A percentile compares a stretch with the other conserved stretches of the same genome.
These are phyloP conservation scores for Lasioglossum malachurum DNA, from an alignment of 2,888 invertebrate species.

Conservation along the genomic window DNA sequence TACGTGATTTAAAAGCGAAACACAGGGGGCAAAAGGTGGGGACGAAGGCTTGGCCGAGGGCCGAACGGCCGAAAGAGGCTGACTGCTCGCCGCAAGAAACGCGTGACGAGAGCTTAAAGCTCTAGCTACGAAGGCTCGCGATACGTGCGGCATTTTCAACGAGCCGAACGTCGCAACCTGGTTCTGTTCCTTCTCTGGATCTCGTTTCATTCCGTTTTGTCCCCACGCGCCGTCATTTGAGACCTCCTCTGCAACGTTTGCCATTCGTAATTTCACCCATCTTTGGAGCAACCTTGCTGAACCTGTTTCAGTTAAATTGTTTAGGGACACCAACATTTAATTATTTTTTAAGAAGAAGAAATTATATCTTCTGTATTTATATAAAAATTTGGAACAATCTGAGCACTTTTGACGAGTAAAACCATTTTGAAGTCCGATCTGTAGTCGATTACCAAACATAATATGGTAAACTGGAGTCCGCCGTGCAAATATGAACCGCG, in stretches of 20 bases:
- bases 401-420: not conserved
- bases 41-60: slow-evolving; percentile 40
- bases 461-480: not conserved
- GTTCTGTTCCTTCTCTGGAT: not conserved
- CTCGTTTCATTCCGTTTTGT: not conserved
- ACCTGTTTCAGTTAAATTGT: too few species aligned
- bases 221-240: not conserved
- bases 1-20: slow-evolving; percentile 59
- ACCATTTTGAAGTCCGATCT: not conserved
- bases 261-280: not conserved
- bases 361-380: too few species aligned
- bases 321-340: too few species aligned
- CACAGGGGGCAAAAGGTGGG: slow-evolving; percentile 21
- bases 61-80: slow-evolving; percentile 26
- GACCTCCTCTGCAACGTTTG: not conserved
- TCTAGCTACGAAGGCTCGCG: slow-evolving; percentile 54
- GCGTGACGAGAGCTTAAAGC: slow-evolving; percentile 60
- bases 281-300: not conserved
- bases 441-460: not conserved
- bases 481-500: not conserved
- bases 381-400: too few species aligned
- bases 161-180: slow-evolving; percentile 23
- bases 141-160: slow-evolving; percentile 60
- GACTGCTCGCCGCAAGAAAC: slow-evolving; percentile 28
- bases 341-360: too few species aligned